Conservation (phyloP, 2,888 invertebrate species). For the Acholoe squamosa region DNA sequence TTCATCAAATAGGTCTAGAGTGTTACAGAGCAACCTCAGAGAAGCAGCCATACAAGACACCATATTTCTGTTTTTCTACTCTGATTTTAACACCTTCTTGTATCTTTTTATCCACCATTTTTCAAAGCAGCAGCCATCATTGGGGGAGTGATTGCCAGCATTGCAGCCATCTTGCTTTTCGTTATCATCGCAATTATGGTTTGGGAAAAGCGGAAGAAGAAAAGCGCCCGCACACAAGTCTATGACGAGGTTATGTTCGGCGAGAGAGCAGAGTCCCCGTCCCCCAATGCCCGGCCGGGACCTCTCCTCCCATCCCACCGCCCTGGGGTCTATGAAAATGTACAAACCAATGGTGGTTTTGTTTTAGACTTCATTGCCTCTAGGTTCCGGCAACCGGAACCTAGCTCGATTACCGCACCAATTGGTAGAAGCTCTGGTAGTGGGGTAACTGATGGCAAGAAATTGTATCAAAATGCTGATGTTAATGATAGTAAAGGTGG, state of each 20-base stretch:
- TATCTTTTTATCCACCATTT: not conserved
- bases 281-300: not conserved
- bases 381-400: not conserved
- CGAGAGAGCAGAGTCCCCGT: not conserved
- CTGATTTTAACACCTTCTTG: not conserved
- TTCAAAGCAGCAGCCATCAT: slow-evolving; percentile 39
- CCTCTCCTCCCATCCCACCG: not conserved
- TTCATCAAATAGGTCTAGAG: too few relatives aligned
- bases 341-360: slow-evolving; percentile 7
- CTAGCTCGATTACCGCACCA: not conserved
- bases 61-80: too few relatives aligned
- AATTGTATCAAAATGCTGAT: not conserved
- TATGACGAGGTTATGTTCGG: slow-evolving; percentile 61
- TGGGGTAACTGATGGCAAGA: not conserved
- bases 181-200: slow-evolving; percentile 62
- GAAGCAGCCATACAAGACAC: too few relatives aligned
- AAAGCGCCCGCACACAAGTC: not conserved
- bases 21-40: too few relatives aligned
- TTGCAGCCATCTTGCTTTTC: slow-evolving; percentile 53
- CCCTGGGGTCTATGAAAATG: slow-evolving; percentile 30
- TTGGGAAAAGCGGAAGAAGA: slow-evolving; percentile 57
- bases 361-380: not conserved
- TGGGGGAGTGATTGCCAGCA: slow-evolving; percentile 57
- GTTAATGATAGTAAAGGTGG: not conserved
- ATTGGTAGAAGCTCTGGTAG: not conserved